These are phyloP conservation scores for Brevimyrus niger DNA, from an alignment of 2,113 vertebrate genomes.

Conservation along the genomic window DNA sequence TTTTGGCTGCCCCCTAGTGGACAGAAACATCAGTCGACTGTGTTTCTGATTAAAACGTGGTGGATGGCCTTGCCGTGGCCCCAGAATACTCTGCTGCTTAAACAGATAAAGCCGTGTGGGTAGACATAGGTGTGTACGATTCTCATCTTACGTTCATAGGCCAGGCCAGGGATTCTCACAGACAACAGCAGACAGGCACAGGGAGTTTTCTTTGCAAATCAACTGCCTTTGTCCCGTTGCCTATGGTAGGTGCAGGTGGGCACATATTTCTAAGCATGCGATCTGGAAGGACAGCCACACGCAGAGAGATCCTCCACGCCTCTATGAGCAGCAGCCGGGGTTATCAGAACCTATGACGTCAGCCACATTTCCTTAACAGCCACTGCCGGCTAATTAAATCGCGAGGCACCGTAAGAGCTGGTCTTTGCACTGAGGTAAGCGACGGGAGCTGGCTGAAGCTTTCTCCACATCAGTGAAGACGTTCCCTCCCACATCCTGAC, in stretches of 20 bases:
- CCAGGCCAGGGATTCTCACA: neutral
- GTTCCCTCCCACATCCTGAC: conserved; percentile 83
- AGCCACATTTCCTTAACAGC: conserved; percentile 79
- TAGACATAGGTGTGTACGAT: neutral
- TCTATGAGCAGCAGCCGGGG: neutral
- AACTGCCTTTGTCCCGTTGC: neutral
- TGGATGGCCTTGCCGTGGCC: neutral
- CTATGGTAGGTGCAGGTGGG: neutral
- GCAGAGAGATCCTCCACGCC: neutral
- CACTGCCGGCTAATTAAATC: conserved; percentile 99
- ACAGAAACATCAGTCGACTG: neutral
- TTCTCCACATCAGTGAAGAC: conserved; percentile 87
- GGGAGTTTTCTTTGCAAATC: neutral
- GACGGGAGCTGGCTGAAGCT: conserved; percentile 68
- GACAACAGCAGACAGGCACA: neutral
- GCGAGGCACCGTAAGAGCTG: conserved; percentile 82
- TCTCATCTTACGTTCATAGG: neutral
- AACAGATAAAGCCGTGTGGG: neutral
- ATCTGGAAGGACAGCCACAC: neutral
- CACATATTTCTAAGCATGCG: neutral
- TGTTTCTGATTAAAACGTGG: neutral
- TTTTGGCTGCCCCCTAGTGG: conserved; percentile 16
- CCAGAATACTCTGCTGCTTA: neutral
- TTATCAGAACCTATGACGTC: conserved; percentile 66
- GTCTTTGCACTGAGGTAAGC: conserved; percentile 92